These are phyloP conservation scores for Formica exsecta DNA, from an alignment of 1,140 invertebrate genomes.

Conservation along the genomic window DNA sequence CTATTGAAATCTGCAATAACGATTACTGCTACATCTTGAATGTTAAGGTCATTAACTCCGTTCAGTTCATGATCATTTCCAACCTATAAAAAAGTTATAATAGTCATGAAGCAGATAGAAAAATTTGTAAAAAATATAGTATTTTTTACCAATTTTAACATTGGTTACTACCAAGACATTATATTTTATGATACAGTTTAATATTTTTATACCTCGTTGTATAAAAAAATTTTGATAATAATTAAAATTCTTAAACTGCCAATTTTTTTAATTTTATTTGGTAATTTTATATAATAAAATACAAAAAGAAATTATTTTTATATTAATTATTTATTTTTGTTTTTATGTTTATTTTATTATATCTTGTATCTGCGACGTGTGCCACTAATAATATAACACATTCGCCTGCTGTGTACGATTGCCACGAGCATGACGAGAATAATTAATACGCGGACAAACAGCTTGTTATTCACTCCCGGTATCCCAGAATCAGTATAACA, in stretches of 20 bases:
- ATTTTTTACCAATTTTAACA: constrained; percentile 34
- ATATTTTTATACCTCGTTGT: background rate
- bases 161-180: background rate
- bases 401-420: background rate
- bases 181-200: background rate
- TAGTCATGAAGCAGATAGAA: background rate
- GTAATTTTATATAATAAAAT: background rate
- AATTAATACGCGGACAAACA: constrained; percentile 26
- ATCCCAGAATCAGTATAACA: background rate
- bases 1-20: background rate
- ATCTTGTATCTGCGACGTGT: background rate
- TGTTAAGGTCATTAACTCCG: constrained; percentile 10
- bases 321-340: background rate
- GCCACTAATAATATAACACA: background rate
- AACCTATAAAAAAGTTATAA: constrained; percentile 3
- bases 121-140: background rate
- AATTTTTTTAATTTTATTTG: background rate
- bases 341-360: background rate
- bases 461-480: background rate
- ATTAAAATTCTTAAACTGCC: too few relatives aligned
- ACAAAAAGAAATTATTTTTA: constrained; percentile 1
- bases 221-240: too few relatives aligned
- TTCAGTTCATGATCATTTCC: constrained; percentile 15
- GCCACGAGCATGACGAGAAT: background rate
- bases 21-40: background rate